Evolutionary conservation across 1,140 invertebrate genomes (phyloP), one percentile per base, ranked within the genome.

Genomic region (Aporrectodea caliginosa): DNA sequence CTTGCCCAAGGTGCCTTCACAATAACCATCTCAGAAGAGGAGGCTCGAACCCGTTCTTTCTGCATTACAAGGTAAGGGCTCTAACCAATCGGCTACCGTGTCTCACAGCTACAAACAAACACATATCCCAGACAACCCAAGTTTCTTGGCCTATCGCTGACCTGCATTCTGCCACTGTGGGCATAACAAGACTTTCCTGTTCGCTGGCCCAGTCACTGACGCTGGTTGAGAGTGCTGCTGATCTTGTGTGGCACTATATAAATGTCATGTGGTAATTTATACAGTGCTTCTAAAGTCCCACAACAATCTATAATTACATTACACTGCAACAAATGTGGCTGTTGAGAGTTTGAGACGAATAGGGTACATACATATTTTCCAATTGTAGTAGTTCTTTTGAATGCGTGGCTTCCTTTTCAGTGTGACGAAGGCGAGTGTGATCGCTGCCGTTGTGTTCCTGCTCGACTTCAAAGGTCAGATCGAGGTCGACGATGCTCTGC

Each of bases 391-490:
- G 27, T 68, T 16, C 14, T 16, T 68, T 68, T 16, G 27, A 16
- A 16, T 14, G 14, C 27, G 14, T 68, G 27, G 14, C 31, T 12
- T 32, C 2, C 73, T 2, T 16, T 35, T 76, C 35, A 76, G 75
- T 29, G 75, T 76, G 80, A 98, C 97, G 1, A 99, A 99, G 90
- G 95, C 96, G 12, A 97, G 95, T 73, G 90, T 98, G 85, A 93
- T 97, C 68, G 97, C 97, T 68, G 95, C 97, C 0, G 91, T 98
- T 69, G 94, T 99, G 83, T 99, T 99, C 88, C 93, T 98, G 35
- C 87, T 98, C 84, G 97, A 99, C 88, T 97, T 96, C 87, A 97
- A 98, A 89, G 94, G 97, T 86, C 91, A 95, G 84, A 98, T 99
- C 84, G 96, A 95, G 22, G 95, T 96, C 32, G 27, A 35, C 1